Percentiles rank a stretch among this genome's conserved stretches.
Conservation (phyloP, 2,888 invertebrate species). For the Drosophila bunnanda region DNA sequence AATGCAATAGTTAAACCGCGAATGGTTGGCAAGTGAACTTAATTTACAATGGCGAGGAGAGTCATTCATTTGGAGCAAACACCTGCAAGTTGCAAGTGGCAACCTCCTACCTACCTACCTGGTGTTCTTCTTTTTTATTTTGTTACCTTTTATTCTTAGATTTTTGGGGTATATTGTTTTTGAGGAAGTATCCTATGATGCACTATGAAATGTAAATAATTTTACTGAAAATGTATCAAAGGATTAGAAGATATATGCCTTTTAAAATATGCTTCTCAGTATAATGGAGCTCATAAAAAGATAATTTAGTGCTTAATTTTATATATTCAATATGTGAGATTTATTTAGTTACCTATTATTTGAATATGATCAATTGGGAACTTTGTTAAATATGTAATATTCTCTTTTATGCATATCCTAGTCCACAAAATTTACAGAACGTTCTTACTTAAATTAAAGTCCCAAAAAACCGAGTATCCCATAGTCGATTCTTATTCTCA, state of each 20-base stretch:
- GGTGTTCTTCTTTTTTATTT: conserved; percentile 13
- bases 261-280: neutral
- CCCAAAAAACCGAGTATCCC: neutral
- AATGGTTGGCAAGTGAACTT: conserved; percentile 57
- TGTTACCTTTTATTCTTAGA: neutral
- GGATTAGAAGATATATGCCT: neutral
- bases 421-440: neutral
- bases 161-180: neutral
- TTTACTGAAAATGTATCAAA: neutral
- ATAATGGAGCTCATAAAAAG: neutral
- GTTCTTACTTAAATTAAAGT: neutral
- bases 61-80: conserved; percentile 71
- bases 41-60: conserved; percentile 70
- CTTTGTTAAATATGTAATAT: neutral
- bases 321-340: neutral
- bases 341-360: neutral
- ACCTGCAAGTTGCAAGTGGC: conserved; percentile 63
- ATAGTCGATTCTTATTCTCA: neutral
- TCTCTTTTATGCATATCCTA: neutral
- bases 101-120: conserved; percentile 29
- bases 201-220: neutral
- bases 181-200: accelerated
- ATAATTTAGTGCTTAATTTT: neutral
- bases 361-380: neutral
- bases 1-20: conserved; percentile 36